Evolutionary conservation across 2,113 vertebrate species (phyloP).

Genomic region (Pontoporia blainvillei): DNA sequence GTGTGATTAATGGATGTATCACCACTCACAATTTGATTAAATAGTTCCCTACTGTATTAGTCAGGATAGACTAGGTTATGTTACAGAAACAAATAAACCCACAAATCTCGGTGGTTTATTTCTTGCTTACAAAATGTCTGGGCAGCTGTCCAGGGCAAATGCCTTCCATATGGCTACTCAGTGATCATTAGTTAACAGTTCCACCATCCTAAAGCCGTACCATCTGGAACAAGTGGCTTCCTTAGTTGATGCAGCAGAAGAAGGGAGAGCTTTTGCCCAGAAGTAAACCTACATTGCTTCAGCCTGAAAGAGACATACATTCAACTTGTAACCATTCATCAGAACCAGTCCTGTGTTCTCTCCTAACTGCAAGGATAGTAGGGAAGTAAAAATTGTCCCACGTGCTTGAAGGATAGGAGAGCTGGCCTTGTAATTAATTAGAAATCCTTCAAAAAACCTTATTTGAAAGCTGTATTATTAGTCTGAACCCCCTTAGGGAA

Average conservation of each 20-base stretch:
- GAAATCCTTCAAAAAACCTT: background rate
- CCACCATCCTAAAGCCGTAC: background rate
- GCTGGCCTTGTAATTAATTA: background rate
- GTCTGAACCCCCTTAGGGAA: background rate
- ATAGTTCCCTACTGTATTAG: background rate
- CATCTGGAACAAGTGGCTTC: background rate
- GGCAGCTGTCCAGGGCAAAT: conserved; percentile 10
- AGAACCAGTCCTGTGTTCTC: background rate
- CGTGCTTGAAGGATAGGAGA: background rate
- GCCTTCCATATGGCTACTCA: conserved; percentile 11
- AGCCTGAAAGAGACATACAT: background rate
- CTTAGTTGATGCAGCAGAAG: background rate
- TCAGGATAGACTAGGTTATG: background rate
- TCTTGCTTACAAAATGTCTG: conserved; percentile 42
- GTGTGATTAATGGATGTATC: background rate
- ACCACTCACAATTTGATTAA: background rate
- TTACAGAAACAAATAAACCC: background rate
- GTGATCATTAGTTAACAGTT: background rate
- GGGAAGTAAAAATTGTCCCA: background rate
- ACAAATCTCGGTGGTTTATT: conserved; percentile 22
- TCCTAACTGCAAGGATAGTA: background rate
- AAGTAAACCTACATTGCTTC: background rate
- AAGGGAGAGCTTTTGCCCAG: background rate
- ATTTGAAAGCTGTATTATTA: background rate
- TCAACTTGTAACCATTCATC: background rate